Evolutionary conservation across 35 echinoderm and acorn worm species (phyloP).

Genomic region (Lytechinus variegatus): DNA sequence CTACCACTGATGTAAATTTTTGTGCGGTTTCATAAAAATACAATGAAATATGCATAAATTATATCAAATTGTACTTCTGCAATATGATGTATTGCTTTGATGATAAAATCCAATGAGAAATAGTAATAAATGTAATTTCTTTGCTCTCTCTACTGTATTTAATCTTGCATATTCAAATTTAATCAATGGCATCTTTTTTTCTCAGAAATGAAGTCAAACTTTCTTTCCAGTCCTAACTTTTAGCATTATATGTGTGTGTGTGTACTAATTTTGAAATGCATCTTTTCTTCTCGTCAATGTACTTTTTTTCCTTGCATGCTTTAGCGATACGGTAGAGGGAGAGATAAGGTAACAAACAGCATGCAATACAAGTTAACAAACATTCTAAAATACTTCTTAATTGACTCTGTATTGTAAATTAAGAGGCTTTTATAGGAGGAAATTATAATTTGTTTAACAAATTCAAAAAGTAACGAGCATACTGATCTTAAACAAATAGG

Average conservation of each 20-base stretch:
- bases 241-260: background rate
- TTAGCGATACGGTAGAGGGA: constrained; percentile 77
- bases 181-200: background rate
- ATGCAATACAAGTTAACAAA: background rate
- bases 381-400: background rate
- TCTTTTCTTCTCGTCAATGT: constrained; percentile 14
- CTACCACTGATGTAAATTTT: too few relatives aligned
- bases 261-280: background rate
- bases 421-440: too few relatives aligned
- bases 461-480: too few relatives aligned
- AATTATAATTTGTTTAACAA: too few relatives aligned
- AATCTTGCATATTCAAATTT: background rate
- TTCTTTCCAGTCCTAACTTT: background rate
- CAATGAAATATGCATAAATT: too few relatives aligned
- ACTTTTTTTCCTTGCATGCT: constrained; percentile 50
- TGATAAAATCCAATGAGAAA: too few relatives aligned
- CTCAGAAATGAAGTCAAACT: background rate
- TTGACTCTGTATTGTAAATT: too few relatives aligned
- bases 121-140: too few relatives aligned
- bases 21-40: too few relatives aligned
- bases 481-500: too few relatives aligned
- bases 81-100: too few relatives aligned
- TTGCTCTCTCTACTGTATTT: background rate
- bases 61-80: too few relatives aligned
- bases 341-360: constrained; percentile 71